Conservation (phyloP, 2,113 vertebrate genomes). For the Muntiacus reevesi region DNA sequence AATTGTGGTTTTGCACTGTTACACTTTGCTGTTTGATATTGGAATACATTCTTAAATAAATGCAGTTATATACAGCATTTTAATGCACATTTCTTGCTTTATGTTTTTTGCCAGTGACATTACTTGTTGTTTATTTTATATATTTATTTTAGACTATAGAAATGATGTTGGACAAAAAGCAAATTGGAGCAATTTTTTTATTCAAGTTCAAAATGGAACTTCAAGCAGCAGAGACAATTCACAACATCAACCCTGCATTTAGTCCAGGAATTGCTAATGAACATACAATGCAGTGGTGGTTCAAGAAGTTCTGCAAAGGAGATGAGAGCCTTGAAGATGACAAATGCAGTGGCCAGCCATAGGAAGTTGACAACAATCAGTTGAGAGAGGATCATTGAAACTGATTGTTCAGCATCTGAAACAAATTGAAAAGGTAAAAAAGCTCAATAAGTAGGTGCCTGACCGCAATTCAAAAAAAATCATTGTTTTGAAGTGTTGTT, state of each 20-base stretch:
- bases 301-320: neutral
- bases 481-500: neutral
- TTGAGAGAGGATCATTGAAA: neutral
- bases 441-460: neutral
- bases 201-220: neutral
- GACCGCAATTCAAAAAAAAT: neutral
- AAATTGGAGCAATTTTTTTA: neutral
- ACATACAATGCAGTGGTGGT: neutral
- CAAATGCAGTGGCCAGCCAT: neutral
- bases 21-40: neutral
- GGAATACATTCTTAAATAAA: neutral
- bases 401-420: neutral
- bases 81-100: neutral
- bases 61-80: neutral
- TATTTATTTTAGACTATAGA: neutral
- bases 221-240: neutral
- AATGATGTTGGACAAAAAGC: neutral
- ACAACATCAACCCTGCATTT: neutral
- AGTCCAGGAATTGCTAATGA: neutral
- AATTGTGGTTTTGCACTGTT: neutral
- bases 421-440: neutral
- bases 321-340: neutral
- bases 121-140: neutral
- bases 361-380: neutral
- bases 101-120: neutral